Base-by-base conservation (phyloP, 2,888 invertebrate genomes). In the Halictus ligatus region DNA sequence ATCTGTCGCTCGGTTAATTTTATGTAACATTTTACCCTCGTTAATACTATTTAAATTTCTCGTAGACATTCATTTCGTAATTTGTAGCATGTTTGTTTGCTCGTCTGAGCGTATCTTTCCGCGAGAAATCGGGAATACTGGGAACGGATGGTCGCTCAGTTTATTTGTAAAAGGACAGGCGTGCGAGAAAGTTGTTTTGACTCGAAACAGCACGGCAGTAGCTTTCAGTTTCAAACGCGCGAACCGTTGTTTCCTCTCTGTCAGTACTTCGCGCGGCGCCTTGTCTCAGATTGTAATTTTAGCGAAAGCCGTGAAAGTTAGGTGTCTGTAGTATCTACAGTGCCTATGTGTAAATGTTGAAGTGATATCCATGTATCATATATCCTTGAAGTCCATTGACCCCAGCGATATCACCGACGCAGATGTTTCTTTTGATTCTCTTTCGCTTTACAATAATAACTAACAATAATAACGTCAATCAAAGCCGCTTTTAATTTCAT, bases 251-350 rank as follows among this genome's bases (percentile, higher is more conserved):
- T 40, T 43, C 12, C 69, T 40, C 21, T 43, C n/a, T n/a, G 69
- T 21, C 21, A 15, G 40, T 18, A 25, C 40, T 40, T n/a, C 18
- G 15, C 29, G 54, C 25, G 25, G 40, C 50, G 12, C 25, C 25
- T 43, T 8, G 71, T 43, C 40, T 6, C 7, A 21, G 25, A 71
- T 58, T 35, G 58, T 54, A 71, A 40, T 72, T 72, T 72, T 12
- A 72, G 78, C 21, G 35, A 78, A 78, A 78, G 50, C 21, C 21
- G 73, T 8, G 78, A 78, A 78, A 78, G 69, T 78, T n/a, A 29
- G 25, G 78, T 43, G 69, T 21, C 10, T 13, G 15, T 60, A 25
- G 8, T 35, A 67, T 25, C 25, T 25, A 50, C 40, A 71, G 12
- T 21, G 25, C 67, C 25, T 50, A 6, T 7, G 15, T 7, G 64